Conservation (phyloP, 2,888 invertebrate genomes). For the Tachina fera region DNA sequence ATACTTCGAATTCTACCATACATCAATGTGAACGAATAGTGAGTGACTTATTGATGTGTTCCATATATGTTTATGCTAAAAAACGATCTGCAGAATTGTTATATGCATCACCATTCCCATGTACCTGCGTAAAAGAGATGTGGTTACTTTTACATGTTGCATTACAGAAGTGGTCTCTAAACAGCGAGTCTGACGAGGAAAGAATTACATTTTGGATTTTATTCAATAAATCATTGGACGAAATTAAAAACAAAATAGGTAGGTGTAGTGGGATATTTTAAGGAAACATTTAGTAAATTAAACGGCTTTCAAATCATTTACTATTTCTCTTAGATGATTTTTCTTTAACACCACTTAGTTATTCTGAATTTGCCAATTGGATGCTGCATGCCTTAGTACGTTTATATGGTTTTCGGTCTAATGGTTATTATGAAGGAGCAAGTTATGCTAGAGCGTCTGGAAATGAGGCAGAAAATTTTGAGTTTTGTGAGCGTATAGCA, state of each 20-base stretch:
- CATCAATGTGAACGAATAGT: constrained; percentile 76
- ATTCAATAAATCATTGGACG: constrained; percentile 80
- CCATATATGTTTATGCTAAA: constrained; percentile 77
- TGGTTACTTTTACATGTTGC: constrained; percentile 85
- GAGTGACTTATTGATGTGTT: constrained; percentile 76
- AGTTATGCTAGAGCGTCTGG: constrained; percentile 63
- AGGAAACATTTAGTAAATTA: neutral
- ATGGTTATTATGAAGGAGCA: constrained; percentile 77
- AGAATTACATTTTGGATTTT: constrained; percentile 83
- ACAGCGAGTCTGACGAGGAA: constrained; percentile 36
- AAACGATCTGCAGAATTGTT: constrained; percentile 82
- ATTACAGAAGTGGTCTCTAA: constrained; percentile 78
- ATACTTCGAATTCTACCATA: constrained; percentile 29
- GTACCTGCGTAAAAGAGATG: constrained; percentile 85
- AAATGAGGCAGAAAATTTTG: constrained; percentile 81
- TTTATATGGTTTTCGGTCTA: constrained; percentile 80
- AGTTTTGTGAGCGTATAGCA: constrained; percentile 83
- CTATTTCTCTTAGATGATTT: constrained; percentile 72
- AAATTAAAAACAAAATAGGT: constrained; percentile 76
- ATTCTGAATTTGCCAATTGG: constrained; percentile 82
- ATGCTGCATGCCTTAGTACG: constrained; percentile 83
- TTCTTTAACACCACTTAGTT: constrained; percentile 72
- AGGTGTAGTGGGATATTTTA: constrained; percentile 17
- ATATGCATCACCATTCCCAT: constrained; percentile 84
- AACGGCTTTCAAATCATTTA: neutral